Percentiles rank a stretch among this genome's conserved stretches.
These are phyloP conservation scores for Cydia splendana DNA, from an alignment of 1,140 invertebrate species.

Conservation along the genomic window DNA sequence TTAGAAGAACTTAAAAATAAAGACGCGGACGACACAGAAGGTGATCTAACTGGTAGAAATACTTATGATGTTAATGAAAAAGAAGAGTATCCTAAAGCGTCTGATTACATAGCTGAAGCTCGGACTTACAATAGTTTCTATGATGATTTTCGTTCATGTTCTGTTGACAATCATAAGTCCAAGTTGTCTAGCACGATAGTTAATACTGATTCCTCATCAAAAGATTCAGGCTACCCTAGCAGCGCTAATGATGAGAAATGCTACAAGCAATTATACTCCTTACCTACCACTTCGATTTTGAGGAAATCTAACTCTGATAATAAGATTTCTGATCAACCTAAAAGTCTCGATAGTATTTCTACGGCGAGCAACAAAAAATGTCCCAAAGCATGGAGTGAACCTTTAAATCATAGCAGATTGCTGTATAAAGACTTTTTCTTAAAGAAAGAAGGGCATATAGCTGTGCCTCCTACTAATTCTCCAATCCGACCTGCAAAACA, in stretches of 20 bases:
- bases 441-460: slow-evolving; percentile 65
- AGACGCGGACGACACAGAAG: slow-evolving; percentile 34
- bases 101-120: slow-evolving; percentile 48
- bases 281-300: slow-evolving; percentile 52
- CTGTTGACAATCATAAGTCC: slow-evolving; percentile 47
- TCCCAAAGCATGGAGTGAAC: slow-evolving; percentile 54
- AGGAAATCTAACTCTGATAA: slow-evolving; percentile 51
- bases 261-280: slow-evolving; percentile 54
- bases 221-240: slow-evolving; percentile 72
- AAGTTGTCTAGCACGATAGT: slow-evolving; percentile 62
- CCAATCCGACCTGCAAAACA: slow-evolving; percentile 57
- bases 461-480: slow-evolving; percentile 63
- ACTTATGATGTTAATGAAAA: slow-evolving; percentile 42
- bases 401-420: slow-evolving; percentile 68
- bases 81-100: slow-evolving; percentile 44
- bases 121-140: slow-evolving; percentile 67
- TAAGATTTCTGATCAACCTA: slow-evolving; percentile 53
- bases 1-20: slow-evolving; percentile 41
- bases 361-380: slow-evolving; percentile 52
- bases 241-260: slow-evolving; percentile 63
- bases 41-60: slow-evolving; percentile 40
- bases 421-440: slow-evolving; percentile 74
- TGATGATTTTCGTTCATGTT: slow-evolving; percentile 59
- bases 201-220: slow-evolving; percentile 67
- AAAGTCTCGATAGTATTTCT: slow-evolving; percentile 61